Conservation (phyloP, 2,113 vertebrate genomes). For the Ptilorrhoa leucosticta region DNA sequence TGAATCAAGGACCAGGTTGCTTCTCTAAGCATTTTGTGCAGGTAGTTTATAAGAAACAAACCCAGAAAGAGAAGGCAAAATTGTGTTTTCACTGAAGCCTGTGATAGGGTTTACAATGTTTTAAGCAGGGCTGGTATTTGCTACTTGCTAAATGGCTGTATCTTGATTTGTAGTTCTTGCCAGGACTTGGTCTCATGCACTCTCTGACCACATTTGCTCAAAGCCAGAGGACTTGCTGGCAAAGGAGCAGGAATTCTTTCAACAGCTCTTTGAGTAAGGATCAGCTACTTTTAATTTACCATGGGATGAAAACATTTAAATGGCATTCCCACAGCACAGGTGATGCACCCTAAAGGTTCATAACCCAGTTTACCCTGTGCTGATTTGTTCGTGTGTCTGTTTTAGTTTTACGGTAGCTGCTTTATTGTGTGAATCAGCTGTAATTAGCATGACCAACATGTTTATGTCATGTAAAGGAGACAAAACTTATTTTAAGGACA, state of each 20-base stretch:
- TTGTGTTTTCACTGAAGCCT: background rate
- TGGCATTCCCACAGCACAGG: background rate
- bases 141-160: background rate
- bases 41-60: background rate
- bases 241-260: conserved; percentile 33
- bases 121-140: background rate
- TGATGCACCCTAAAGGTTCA: conserved; percentile 29
- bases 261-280: conserved; percentile 29
- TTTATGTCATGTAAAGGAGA: background rate
- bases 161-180: background rate
- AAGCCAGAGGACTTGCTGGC: background rate
- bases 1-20: background rate
- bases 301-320: background rate
- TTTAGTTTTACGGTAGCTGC: background rate
- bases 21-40: background rate
- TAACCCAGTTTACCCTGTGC: background rate
- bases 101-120: background rate
- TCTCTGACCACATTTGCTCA: conserved; percentile 30
- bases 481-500: background rate
- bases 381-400: background rate
- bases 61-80: background rate
- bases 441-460: background rate
- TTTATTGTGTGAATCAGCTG: background rate
- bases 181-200: background rate
- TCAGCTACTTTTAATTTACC: conserved; percentile 32